Conservation (phyloP, 2,113 vertebrate genomes). For the Butorides virescens region DNA sequence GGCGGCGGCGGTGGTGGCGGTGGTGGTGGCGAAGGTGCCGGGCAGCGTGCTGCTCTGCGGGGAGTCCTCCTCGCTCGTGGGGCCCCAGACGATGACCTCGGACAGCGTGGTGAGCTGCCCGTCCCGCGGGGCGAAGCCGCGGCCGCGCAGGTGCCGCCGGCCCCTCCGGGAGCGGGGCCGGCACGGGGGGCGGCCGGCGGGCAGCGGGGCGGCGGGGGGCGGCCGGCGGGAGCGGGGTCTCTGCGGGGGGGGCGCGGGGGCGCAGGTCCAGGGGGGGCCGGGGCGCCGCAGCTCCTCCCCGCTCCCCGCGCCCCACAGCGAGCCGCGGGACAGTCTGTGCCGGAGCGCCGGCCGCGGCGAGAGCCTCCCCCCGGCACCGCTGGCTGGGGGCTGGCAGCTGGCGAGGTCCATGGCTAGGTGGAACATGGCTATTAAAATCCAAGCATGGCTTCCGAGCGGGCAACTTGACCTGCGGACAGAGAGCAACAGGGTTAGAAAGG, state of each 20-base stretch:
- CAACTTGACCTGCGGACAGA: slow-evolving; percentile 74
- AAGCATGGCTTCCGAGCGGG: slow-evolving; percentile 78
- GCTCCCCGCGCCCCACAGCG: slow-evolving; percentile 60
- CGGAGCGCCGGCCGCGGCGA: slow-evolving; percentile 47
- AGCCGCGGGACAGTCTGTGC: slow-evolving; percentile 48
- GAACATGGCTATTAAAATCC: slow-evolving; percentile 83
- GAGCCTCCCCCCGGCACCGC: slow-evolving; percentile 35
- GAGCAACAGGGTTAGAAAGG: neutral
- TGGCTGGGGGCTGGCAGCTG: slow-evolving; percentile 66
- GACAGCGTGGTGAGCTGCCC: slow-evolving; percentile 61
- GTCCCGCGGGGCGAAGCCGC: slow-evolving; percentile 21
- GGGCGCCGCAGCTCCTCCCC: slow-evolving; percentile 46
- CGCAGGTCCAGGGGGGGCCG: slow-evolving; percentile 50
- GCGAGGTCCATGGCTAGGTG: slow-evolving; percentile 78
- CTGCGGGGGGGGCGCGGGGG: neutral
- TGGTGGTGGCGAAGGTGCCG: slow-evolving; percentile 40
- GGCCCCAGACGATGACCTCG: slow-evolving; percentile 80
- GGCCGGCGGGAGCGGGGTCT: slow-evolving; percentile 33
- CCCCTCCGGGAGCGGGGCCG: slow-evolving; percentile 10
- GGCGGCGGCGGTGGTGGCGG: neutral
- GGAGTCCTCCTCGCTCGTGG: slow-evolving; percentile 75
- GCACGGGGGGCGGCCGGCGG: slow-evolving; percentile 10
- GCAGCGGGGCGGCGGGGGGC: neutral
- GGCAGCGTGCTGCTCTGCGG: slow-evolving; percentile 68
- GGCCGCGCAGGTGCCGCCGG: slow-evolving; percentile 55